Percentiles rank a stretch among this genome's conserved stretches.
These are phyloP conservation scores for Passer montanus DNA, from an alignment of 2,113 vertebrate species.

Conservation along the genomic window DNA sequence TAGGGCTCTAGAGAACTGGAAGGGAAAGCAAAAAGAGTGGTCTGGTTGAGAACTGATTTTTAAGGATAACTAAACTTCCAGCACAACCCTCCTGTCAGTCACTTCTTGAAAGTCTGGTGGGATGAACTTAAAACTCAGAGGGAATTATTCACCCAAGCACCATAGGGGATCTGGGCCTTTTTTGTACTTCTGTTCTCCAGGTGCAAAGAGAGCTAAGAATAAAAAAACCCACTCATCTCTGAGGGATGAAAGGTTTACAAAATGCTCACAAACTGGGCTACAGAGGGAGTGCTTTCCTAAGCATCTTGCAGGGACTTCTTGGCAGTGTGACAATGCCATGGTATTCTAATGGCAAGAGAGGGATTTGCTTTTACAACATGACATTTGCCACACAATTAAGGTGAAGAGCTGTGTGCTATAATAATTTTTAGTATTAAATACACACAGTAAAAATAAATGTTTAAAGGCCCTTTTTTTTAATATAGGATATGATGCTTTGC, in stretches of 20 bases:
- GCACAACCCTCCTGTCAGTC: not conserved
- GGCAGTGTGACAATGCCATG: not conserved
- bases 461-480: not conserved
- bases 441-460: conserved; percentile 14
- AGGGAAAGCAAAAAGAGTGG: not conserved
- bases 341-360: not conserved
- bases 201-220: not conserved
- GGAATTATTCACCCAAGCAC: not conserved
- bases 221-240: fast-evolving
- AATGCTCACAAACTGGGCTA: not conserved
- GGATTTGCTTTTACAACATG: not conserved
- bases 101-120: not conserved
- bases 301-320: not conserved
- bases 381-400: conserved; percentile 29
- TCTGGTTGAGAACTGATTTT: not conserved
- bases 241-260: not conserved
- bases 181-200: not conserved
- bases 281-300: fast-evolving
- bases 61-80: not conserved
- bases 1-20: not conserved
- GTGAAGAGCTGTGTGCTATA: not conserved
- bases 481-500: not conserved
- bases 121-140: not conserved
- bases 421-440: conserved; percentile 11
- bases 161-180: not conserved